Evolutionary conservation across 2,888 invertebrate species (phyloP), one percentile per base, ranked within the genome.

Genomic region (Archaeoteleia sp.): DNA sequence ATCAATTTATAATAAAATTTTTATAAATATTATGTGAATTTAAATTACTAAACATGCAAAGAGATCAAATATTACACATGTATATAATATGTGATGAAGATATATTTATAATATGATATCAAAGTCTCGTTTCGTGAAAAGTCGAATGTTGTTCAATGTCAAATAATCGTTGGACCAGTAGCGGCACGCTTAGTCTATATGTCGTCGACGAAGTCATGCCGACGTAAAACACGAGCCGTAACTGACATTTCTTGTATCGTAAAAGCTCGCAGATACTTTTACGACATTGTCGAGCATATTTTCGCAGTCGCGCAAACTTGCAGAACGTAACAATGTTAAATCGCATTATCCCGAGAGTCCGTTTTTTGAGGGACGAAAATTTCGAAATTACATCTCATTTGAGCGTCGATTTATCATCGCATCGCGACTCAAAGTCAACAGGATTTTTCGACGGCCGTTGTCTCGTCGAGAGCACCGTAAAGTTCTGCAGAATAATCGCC

Each of bases 401-500:
- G 39, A 17, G 12, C 1, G 10, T 9, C 9, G 23, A 48, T 53
- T 25, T 53, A 12, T 35, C 27, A 15, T 43, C 8, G 9, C 6
- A 14, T 4, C 9, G 13, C n/a, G 14, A 17, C 20, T 35, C 37
- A 29, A 54, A 54, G 43, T 45, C n/a, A 35, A 67, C 29, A 15
- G 35, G 43, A 40, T 49, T 51, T 63, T 62, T 54, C 54, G 58
- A 48, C 62, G 49, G 43, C 13, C 37, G 49, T 14, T 30, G 39
- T 37, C 57, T 49, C 42, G 57, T 51, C 49, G 40, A 54, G 35
- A 58, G 61, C 55, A 13, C 49, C 58, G 39, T 34, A 68, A 72
- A 70, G 67, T 62, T 72, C 29, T 57, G 20, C 62, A 49, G 71
- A 72, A 76, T 76, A 69, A 72, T 72, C 70, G 63, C 66, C 72